Percentiles rank a stretch among this genome's conserved stretches.
These are phyloP conservation scores for Sebastes schlegelii DNA, from an alignment of 2,113 vertebrate species.

Conservation along the genomic window DNA sequence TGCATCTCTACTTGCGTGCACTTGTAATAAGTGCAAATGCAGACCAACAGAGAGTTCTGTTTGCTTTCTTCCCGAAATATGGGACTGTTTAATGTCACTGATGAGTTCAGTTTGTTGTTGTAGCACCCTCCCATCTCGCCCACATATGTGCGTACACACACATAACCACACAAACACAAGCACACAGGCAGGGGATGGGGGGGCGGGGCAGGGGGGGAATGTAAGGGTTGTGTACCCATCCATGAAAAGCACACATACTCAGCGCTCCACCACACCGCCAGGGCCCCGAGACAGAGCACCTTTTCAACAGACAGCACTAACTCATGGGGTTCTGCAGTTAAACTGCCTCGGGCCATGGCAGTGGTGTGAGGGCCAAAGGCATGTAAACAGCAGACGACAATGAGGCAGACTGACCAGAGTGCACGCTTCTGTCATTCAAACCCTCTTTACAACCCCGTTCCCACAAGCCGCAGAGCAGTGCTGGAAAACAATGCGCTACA, in stretches of 20 bases:
- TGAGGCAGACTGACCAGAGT: conserved; percentile 72
- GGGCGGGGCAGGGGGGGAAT: background rate
- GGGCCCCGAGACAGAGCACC: conserved; percentile 72
- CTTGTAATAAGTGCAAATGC: conserved; percentile 44
- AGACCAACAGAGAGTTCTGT: conserved; percentile 20
- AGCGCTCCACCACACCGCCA: conserved; percentile 34
- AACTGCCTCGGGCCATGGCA: conserved; percentile 54
- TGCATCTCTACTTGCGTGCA: background rate
- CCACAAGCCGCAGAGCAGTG: conserved; percentile 71
- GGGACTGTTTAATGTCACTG: conserved; percentile 73
- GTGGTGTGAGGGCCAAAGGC: conserved; percentile 66
- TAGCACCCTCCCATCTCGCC: background rate
- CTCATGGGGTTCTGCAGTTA: conserved; percentile 65
- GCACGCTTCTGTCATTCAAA: conserved; percentile 75
- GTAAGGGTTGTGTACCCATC: conserved; percentile 58
- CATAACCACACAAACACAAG: conserved; percentile 62
- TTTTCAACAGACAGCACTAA: conserved; percentile 75
- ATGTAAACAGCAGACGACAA: conserved; percentile 77
- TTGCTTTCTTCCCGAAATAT: conserved; percentile 63
- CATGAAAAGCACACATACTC: conserved; percentile 68
- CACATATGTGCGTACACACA: conserved; percentile 44
- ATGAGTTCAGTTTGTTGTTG: conserved; percentile 75
- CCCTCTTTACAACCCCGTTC: conserved; percentile 70
- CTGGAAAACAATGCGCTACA: conserved; percentile 65
- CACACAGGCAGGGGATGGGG: conserved; percentile 22